Evolutionary conservation across 2,113 vertebrate species (phyloP), one percentile per base, ranked within the genome.

Genomic region (Centropus unirufus): DNA sequence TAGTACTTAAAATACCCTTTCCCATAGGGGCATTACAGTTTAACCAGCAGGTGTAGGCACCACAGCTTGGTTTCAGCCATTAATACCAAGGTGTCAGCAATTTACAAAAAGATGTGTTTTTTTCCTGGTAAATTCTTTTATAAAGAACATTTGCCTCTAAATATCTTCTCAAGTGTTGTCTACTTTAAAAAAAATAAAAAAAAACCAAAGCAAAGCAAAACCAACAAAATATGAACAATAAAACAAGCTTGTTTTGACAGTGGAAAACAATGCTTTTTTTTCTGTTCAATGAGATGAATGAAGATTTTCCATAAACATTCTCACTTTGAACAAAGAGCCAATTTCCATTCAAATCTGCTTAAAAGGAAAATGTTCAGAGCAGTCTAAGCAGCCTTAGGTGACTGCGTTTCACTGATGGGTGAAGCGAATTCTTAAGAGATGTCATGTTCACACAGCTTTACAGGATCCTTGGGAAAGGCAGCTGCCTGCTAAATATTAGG

Each of bases 371-470:
- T 42, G 55, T 95, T 96, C 92, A 95, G 91, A 92, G 54, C 81
- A 74, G 54, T 75, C 68, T 83, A 88, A 95, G 79, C 94, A 93
- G 96, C 93, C 92, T 93, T 90, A 89, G 90, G 90, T 95, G 92
- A 64, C 67, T 85, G 55, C 2, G 0, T 91, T 93, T 80, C 93
- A 90, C 59, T 90, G 92, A 18, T 70, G 82, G 84, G 42, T 91
- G 92, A 95, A 95, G 79, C 0, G 0, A 90, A 91, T 64, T 47
- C 47, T 92, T 86, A 58, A 74, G 85, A 88, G 85, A 92, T 74
- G 78, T 59, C 69, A 67, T 1, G 6, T 88, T 74, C 76, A 74
- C 32, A 89, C 86, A 86, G 67, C 84, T 92, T 73, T 83, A 55
- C 40, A 62, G 52, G 51, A 80, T 93, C 63, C 72, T 67, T 88